phyloP scores from a whole-genome alignment of 2,888 invertebrate genomes.

The Hymenopus coronatus region DNA sequence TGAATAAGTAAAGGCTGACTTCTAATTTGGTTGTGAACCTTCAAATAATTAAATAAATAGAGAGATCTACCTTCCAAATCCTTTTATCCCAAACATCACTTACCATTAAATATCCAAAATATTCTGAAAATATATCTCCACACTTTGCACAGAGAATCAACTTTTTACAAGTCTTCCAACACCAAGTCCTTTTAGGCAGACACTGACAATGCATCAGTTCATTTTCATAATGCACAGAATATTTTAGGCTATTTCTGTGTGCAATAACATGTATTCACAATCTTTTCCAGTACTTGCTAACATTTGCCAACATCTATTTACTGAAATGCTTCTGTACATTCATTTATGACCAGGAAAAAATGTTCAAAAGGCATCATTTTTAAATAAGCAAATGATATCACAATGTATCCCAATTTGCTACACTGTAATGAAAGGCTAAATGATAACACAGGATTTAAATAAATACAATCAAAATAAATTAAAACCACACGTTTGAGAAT shows the following conservation, averaged over 20 bases:
- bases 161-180: background rate
- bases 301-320: background rate
- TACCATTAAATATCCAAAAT: background rate
- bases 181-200: background rate
- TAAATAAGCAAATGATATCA: too few species aligned
- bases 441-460: background rate
- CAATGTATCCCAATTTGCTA: background rate
- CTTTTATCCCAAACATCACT: background rate
- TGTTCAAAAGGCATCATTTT: background rate
- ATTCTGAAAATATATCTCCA: background rate
- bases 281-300: background rate
- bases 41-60: background rate
- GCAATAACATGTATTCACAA: background rate
- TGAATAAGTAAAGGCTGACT: too few species aligned
- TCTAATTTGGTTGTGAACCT: too few species aligned
- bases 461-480: too few species aligned
- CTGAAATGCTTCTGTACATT: background rate
- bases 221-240: background rate
- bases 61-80: background rate
- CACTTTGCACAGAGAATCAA: background rate
- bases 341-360: background rate
- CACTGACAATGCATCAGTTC: background rate
- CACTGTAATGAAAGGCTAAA: background rate
- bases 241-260: background rate
- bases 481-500: too few species aligned